These are phyloP conservation scores for Leuciscus waleckii DNA, from an alignment of 2,797 vertebrate genomes.

Conservation along the genomic window DNA sequence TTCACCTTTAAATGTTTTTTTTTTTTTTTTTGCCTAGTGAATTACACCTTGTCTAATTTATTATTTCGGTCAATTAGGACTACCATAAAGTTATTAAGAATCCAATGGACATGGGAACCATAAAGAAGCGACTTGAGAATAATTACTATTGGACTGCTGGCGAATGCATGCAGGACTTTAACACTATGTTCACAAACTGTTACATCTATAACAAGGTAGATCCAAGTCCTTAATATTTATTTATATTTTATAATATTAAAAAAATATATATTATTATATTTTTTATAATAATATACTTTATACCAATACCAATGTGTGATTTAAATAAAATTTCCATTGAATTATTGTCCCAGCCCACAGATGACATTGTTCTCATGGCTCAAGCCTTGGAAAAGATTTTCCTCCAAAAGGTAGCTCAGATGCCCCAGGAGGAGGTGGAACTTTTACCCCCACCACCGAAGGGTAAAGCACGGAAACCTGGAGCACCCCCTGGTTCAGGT, in stretches of 20 bases:
- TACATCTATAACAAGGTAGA: constrained; percentile 96
- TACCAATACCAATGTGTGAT: not conserved
- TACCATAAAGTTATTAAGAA: constrained; percentile 98
- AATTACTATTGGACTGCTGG: constrained; percentile 98
- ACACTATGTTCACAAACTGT: constrained; percentile 99
- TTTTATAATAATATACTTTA: not conserved
- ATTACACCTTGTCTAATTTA: not conserved
- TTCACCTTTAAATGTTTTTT: not conserved
- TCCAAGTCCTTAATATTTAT: not conserved
- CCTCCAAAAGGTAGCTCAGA: constrained; percentile 97
- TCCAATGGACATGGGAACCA: constrained; percentile 99
- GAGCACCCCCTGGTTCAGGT: constrained; percentile 70
- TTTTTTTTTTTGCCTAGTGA: not conserved
- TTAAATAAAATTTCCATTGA: not conserved
- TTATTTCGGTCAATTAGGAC: constrained; percentile 78
- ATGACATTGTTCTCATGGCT: constrained; percentile 98
- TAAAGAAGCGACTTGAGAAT: constrained; percentile 95
- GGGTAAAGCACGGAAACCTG: constrained; percentile 90
- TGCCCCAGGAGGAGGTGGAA: constrained; percentile 97
- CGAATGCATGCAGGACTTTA: constrained; percentile 99
- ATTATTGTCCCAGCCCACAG: constrained; percentile 83
- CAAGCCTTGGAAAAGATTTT: constrained; percentile 98
- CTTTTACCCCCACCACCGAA: constrained; percentile 92
- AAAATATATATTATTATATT: not conserved
- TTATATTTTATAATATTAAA: not conserved